Evolutionary conservation across 2,888 invertebrate species (phyloP).

Genomic region (Agonopterix heracliana): DNA sequence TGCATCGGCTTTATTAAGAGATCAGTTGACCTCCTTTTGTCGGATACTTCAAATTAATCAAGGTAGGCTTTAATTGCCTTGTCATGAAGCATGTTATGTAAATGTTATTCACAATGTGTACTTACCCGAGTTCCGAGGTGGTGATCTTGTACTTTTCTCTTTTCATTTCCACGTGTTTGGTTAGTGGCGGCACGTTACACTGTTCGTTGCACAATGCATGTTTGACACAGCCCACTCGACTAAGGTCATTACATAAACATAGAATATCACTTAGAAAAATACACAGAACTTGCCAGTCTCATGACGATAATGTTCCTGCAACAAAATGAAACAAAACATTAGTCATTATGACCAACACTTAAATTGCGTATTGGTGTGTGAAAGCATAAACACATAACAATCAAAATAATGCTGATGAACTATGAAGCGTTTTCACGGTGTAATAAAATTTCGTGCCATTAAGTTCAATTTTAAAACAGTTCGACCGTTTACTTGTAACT

Average conservation of each 20-base stretch:
- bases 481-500: too few relatives aligned
- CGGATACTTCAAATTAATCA: too few relatives aligned
- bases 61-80: background rate
- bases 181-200: conserved; percentile 38
- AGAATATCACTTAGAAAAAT: conserved; percentile 29
- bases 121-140: conserved; percentile 53
- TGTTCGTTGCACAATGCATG: conserved; percentile 50
- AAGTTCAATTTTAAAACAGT: too few relatives aligned
- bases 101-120: conserved; percentile 5
- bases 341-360: background rate
- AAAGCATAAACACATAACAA: background rate
- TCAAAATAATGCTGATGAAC: background rate
- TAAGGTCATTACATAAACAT: conserved; percentile 33
- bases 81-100: background rate
- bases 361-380: background rate
- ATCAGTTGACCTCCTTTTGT: background rate
- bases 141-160: conserved; percentile 70
- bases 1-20: background rate
- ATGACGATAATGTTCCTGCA: conserved; percentile 35
- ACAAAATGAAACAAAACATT: conserved; percentile 28
- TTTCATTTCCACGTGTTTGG: conserved; percentile 66
- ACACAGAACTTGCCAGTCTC: conserved; percentile 24
- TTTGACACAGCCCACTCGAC: conserved; percentile 11
- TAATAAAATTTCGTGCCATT: too few relatives aligned
- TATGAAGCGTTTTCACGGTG: too few relatives aligned